Base-by-base conservation (phyloP, 2,113 vertebrate genomes). In the Mormyrus iriodes region DNA sequence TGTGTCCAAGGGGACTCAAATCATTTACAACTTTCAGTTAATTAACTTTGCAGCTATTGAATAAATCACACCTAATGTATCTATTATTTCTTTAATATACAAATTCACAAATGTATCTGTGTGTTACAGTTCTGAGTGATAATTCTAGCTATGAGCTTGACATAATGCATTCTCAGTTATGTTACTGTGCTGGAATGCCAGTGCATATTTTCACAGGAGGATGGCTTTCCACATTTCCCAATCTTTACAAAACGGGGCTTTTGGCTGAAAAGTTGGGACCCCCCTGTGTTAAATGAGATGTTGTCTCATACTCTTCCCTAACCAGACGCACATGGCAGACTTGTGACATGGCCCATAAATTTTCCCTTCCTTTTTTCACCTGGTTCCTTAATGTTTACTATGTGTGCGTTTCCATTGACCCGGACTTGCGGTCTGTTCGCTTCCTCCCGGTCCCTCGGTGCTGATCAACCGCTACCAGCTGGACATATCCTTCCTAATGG, bases 261-360 rank as follows among this genome's bases (percentile, higher is more conserved):
- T 48, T 84, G 19, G 44, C 79, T 84, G 39, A 48, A 84, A 84
- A 4, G 79, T 24, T n/a, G 7, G 39, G 79, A 48, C 39, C 79
- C 79, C 79, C 79, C 79, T 48, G 79, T 13, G 39, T 84, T 84
- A 44, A 84, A 84, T 84, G 82, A 84, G 44, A 84, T 46, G 44
- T 84, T 84, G 19, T 84, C 24, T 46, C 48, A 19, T 46, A 10
- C 82, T 46, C 39, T 46, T 44, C 44, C 19, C 24, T 48, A 84
- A 84, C 44, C 44, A 84, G 82, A 48, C 82, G 48, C 82, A 84
- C 82, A 84, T 84, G 82, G 39, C 44, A 46, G 44, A 48, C 82
- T 48, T 84, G 21, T 84, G 82, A n/a, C 44, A 84, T 9, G 44
- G 82, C 21, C 82, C 82, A 84, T 84, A 84, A 83, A 84, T 0